Conservation (phyloP, 2,888 invertebrate species). For the Caenorhabditis sp. region DNA sequence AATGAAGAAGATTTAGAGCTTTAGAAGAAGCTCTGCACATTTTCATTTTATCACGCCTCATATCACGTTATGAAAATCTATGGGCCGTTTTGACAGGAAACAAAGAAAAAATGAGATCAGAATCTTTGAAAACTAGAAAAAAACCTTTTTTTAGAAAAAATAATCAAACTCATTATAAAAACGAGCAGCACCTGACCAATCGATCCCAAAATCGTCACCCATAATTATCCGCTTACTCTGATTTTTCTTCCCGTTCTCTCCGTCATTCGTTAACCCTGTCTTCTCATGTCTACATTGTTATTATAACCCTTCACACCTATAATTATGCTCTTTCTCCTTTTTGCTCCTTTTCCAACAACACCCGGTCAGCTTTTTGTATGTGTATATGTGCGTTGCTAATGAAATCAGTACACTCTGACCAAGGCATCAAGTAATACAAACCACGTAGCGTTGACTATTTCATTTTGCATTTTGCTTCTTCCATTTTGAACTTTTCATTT, state of each 20-base stretch:
- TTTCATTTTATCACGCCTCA: no score
- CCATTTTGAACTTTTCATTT: no score
- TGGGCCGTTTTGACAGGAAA: no score
- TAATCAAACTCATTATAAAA: no score
- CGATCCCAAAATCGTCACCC: background rate
- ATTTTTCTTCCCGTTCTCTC: no score
- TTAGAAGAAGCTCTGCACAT: no score
- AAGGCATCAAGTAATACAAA: constrained; percentile 2
- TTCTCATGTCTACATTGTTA: background rate
- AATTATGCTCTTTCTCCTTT: constrained; percentile 9
- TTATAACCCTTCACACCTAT: constrained; percentile 23
- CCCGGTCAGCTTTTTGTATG: constrained; percentile 3
- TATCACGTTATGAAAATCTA: no score
- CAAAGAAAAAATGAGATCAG: no score
- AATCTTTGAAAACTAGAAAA: no score
- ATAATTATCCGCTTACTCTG: constrained; percentile 10
- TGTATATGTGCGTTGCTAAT: constrained; percentile 1
- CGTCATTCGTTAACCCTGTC: constrained; percentile 22
- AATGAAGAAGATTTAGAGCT: no score
- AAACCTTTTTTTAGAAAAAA: no score
- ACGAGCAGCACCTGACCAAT: no score
- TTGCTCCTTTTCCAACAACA: background rate
- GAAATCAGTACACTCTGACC: background rate
- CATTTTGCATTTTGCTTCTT: background rate
- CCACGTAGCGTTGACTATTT: background rate